Evolutionary conservation across 2,888 invertebrate genomes (phyloP).

Genomic region (Euplexia lucipara): DNA sequence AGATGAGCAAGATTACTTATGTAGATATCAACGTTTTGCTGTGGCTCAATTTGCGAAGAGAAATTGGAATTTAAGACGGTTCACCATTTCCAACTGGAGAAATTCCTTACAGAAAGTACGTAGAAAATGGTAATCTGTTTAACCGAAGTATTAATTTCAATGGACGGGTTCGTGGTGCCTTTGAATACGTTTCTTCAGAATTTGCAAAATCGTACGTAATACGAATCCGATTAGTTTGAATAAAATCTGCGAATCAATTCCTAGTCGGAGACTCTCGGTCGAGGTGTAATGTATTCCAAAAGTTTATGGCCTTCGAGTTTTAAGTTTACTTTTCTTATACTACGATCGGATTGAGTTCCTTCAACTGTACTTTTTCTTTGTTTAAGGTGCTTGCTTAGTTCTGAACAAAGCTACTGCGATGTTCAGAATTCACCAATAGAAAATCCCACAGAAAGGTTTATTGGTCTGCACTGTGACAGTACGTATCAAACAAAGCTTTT

Average conservation of each 20-base stretch:
- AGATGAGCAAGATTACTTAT: slow-evolving; percentile 55
- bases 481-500: neutral
- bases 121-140: slow-evolving; percentile 73
- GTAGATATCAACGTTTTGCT: slow-evolving; percentile 55
- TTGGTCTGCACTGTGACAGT: slow-evolving; percentile 1
- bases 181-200: slow-evolving; percentile 74
- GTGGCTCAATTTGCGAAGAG: slow-evolving; percentile 55
- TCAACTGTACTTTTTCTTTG: slow-evolving; percentile 33
- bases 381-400: slow-evolving; percentile 37
- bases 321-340: slow-evolving; percentile 48
- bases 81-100: slow-evolving; percentile 54
- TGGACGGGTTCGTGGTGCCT: slow-evolving; percentile 65
- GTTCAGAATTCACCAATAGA: neutral
- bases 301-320: slow-evolving; percentile 65
- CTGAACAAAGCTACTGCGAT: slow-evolving; percentile 1
- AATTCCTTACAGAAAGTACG: slow-evolving; percentile 52
- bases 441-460: neutral
- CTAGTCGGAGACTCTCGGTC: slow-evolving; percentile 66
- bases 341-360: slow-evolving; percentile 26
- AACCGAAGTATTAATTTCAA: slow-evolving; percentile 79
- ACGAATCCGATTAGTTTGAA: slow-evolving; percentile 79
- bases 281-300: slow-evolving; percentile 76
- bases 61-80: slow-evolving; percentile 62
- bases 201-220: slow-evolving; percentile 77
- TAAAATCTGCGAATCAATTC: slow-evolving; percentile 77